Evolutionary conservation across 2,113 vertebrate genomes (phyloP).

Genomic region (Tapirus terrestris): DNA sequence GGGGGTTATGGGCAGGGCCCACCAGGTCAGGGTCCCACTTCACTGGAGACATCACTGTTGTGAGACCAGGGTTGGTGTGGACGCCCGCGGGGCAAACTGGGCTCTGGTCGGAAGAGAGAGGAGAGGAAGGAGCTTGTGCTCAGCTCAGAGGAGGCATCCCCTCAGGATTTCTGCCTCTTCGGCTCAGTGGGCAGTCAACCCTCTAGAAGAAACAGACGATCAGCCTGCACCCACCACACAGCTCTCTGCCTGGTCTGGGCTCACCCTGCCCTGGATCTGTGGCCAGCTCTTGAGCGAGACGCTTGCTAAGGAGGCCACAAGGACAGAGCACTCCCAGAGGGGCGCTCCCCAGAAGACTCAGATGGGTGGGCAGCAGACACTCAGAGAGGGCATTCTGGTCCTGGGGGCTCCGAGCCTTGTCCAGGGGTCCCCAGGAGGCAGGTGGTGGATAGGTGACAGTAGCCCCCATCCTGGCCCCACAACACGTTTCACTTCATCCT

Average conservation of each 20-base stretch:
- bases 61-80: neutral
- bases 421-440: neutral
- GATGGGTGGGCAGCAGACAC: neutral
- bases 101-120: neutral
- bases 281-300: too few relatives aligned
- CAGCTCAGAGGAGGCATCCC: too few relatives aligned
- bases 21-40: neutral
- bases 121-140: neutral
- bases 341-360: neutral
- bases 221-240: neutral
- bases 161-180: neutral
- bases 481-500: accelerated
- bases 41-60: neutral
- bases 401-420: neutral
- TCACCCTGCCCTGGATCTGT: neutral
- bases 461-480: too few relatives aligned
- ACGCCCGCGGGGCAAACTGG: too few relatives aligned
- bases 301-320: neutral
- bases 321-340: neutral
- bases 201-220: neutral
- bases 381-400: neutral
- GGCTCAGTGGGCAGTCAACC: neutral
- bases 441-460: accelerated
- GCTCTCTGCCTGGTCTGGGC: neutral
- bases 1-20: too few relatives aligned